phyloP scores from a whole-genome alignment of 2,888 invertebrate species.

The Diarsia mendica region DNA sequence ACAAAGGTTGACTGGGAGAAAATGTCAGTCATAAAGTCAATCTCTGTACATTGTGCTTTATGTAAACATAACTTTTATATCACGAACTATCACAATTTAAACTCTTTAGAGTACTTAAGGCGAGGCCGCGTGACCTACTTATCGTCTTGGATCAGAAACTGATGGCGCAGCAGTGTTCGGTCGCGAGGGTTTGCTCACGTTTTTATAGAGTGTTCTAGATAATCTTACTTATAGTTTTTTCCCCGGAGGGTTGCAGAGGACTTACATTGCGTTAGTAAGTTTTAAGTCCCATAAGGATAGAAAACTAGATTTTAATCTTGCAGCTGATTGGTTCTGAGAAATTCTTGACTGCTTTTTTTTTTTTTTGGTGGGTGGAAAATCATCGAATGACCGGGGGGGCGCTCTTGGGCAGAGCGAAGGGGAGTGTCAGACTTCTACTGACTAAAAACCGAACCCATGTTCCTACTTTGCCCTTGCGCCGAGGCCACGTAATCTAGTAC shows the following conservation, averaged over 20 bases:
- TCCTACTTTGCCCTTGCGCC: too few relatives aligned
- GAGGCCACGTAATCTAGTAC: too few relatives aligned
- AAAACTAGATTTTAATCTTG: neutral
- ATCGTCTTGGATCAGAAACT: constrained; percentile 19
- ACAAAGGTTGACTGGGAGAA: too few relatives aligned
- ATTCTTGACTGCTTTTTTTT: neutral
- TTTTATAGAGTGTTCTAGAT: neutral
- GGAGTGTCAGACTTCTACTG: too few relatives aligned
- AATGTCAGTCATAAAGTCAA: too few relatives aligned
- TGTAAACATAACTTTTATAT: too few relatives aligned
- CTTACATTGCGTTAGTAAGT: neutral
- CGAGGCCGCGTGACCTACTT: constrained; percentile 44
- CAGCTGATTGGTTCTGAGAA: neutral
- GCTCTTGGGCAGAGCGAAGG: too few relatives aligned
- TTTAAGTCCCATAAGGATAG: neutral
- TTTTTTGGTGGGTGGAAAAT: too few relatives aligned
- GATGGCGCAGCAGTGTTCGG: constrained; percentile 9
- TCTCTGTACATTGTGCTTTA: too few relatives aligned
- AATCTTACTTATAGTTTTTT: neutral
- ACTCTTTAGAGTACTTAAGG: neutral
- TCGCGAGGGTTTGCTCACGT: neutral
- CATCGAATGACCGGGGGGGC: too few relatives aligned
- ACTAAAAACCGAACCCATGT: too few relatives aligned
- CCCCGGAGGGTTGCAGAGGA: neutral
- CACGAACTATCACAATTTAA: constrained; percentile 1